Evolutionary conservation across 1,140 invertebrate genomes (phyloP).

Genomic region (Euschistus heros): DNA sequence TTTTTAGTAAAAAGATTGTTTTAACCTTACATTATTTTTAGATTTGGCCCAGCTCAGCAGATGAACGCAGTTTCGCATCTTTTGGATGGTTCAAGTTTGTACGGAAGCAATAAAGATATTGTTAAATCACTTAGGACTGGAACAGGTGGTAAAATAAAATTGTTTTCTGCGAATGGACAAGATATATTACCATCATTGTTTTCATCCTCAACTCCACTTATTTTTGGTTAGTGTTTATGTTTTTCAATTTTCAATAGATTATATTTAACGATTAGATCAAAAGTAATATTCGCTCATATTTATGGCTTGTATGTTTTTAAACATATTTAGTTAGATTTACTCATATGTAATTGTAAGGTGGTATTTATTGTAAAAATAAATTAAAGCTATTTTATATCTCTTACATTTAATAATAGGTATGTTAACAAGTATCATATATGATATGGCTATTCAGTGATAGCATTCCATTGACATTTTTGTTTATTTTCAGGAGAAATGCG

Average conservation of each 20-base stretch:
- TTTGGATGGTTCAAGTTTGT: slow-evolving; percentile 82
- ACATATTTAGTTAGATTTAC: no score
- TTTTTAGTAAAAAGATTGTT: neutral
- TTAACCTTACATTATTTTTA: neutral
- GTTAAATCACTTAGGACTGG: slow-evolving; percentile 41
- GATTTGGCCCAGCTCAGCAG: slow-evolving; percentile 66
- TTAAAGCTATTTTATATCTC: no score
- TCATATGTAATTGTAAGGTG: no score
- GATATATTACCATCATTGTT: neutral
- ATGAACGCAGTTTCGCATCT: slow-evolving; percentile 81
- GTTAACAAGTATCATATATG: no score
- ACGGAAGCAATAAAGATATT: slow-evolving; percentile 52
- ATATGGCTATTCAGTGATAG: no score
- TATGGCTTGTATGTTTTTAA: no score
- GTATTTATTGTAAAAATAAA: no score
- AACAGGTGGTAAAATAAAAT: neutral
- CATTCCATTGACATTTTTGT: neutral
- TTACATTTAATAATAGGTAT: no score
- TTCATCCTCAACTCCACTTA: neutral
- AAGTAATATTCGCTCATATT: no score
- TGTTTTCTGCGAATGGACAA: neutral
- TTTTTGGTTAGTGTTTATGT: neutral
- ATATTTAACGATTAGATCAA: no score
- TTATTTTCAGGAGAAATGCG: slow-evolving; percentile 49
- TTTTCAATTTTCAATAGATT: neutral